These are phyloP conservation scores for Dicranocentrus wangi DNA, from an alignment of 2,888 invertebrate species.

Conservation along the genomic window DNA sequence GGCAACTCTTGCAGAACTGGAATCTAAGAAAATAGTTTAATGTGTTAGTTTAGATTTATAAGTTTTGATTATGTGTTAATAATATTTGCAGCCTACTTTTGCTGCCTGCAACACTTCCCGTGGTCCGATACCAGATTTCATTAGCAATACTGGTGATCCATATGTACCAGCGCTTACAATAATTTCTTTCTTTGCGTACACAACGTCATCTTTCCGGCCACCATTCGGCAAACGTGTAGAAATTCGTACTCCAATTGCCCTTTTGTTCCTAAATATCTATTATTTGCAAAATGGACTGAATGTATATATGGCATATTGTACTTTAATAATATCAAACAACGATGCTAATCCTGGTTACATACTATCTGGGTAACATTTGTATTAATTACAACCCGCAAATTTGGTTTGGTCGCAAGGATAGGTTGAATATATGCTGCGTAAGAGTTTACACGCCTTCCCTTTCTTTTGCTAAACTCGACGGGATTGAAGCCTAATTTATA, in stretches of 20 bases:
- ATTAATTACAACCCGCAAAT: not conserved
- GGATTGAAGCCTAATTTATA: conserved; percentile 36
- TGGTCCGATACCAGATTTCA: conserved; percentile 64
- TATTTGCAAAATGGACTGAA: too few species aligned
- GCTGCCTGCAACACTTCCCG: conserved; percentile 18
- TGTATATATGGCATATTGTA: too few species aligned
- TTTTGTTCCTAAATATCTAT: not conserved
- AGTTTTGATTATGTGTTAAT: not conserved
- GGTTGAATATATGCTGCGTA: conserved; percentile 28
- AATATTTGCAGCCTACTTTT: conserved; percentile 21
- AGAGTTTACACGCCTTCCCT: conserved; percentile 42
- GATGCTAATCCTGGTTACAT: too few species aligned
- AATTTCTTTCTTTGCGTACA: conserved; percentile 36
- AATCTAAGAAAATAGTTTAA: conserved; percentile 7
- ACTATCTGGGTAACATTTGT: not conserved
- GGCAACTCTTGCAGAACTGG: conserved; percentile 54
- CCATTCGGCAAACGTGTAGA: not conserved
- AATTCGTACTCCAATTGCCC: not conserved
- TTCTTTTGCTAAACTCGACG: conserved; percentile 30
- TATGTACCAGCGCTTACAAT: conserved; percentile 40
- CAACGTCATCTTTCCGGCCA: not conserved
- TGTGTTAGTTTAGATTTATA: not conserved
- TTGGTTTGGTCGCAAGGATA: not conserved
- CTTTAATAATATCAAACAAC: too few species aligned
- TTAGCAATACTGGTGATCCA: conserved; percentile 26